phyloP scores from a whole-genome alignment of 1,140 invertebrate species.

The Diorhabda sublineata region DNA sequence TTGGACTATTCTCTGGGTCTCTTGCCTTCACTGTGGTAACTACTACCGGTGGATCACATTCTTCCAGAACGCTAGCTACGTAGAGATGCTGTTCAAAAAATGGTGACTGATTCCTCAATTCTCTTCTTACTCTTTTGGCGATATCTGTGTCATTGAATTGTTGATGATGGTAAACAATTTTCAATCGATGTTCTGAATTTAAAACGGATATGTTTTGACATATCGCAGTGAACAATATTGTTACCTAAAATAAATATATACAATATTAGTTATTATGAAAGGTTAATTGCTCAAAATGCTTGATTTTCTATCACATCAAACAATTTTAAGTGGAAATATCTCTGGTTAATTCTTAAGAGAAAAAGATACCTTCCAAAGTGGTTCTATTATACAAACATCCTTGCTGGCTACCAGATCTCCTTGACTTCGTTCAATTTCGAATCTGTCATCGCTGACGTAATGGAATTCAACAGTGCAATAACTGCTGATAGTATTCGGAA shows the following conservation, averaged over 20 bases:
- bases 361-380: constrained; percentile 66
- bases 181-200: constrained; percentile 70
- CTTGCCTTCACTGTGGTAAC: constrained; percentile 81
- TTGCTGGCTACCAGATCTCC: constrained; percentile 75
- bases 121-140: constrained; percentile 67
- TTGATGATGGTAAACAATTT: constrained; percentile 79
- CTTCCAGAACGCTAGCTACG: constrained; percentile 82
- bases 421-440: constrained; percentile 70
- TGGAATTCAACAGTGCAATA: constrained; percentile 70
- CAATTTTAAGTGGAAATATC: too few relatives aligned
- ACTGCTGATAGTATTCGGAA: constrained; percentile 67
- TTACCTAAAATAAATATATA: constrained; percentile 31
- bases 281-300: too few relatives aligned
- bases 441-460: constrained; percentile 73
- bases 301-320: too few relatives aligned
- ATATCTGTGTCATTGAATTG: constrained; percentile 75
- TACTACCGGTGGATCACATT: constrained; percentile 74
- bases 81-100: constrained; percentile 84
- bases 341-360: too few relatives aligned
- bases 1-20: constrained; percentile 78
- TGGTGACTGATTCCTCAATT: constrained; percentile 73
- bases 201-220: constrained; percentile 63
- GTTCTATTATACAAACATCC: constrained; percentile 74
- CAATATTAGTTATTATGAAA: too few relatives aligned
- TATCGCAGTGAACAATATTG: constrained; percentile 59